Percentiles rank a stretch among this genome's conserved stretches.
These are phyloP conservation scores for Synergus umbraculus DNA, from an alignment of 2,888 invertebrate species.

Conservation along the genomic window DNA sequence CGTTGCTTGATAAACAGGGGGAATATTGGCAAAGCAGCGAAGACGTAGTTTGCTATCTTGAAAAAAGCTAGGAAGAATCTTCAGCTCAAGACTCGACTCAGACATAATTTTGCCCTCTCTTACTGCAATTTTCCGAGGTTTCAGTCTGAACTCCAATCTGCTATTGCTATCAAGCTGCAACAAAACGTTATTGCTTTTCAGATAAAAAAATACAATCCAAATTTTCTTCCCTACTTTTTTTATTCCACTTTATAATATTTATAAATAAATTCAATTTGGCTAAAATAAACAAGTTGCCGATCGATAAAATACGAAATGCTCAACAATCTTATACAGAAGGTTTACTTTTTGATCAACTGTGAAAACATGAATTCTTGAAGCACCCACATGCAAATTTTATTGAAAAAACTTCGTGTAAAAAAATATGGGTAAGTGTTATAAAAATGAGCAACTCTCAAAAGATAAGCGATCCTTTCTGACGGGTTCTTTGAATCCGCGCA, in stretches of 20 bases:
- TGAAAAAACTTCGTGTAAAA: not conserved
- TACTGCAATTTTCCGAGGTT: conserved; percentile 50
- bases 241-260: not conserved
- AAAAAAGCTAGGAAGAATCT: conserved; percentile 68
- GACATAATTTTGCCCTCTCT: conserved; percentile 61
- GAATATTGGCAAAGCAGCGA: conserved; percentile 70
- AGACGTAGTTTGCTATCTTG: conserved; percentile 66
- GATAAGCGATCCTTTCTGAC: not conserved
- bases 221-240: not conserved
- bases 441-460: not conserved
- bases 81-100: conserved; percentile 67
- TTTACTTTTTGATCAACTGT: too few relatives aligned
- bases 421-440: not conserved
- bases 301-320: too few relatives aligned
- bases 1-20: conserved; percentile 68
- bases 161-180: conserved; percentile 66
- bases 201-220: not conserved
- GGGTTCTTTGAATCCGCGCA: not conserved
- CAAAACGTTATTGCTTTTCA: conserved; percentile 35
- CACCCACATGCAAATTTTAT: not conserved
- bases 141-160: conserved; percentile 58
- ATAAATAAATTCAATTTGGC: too few relatives aligned
- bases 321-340: too few relatives aligned
- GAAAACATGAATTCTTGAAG: not conserved
- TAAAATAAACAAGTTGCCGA: too few relatives aligned